Evolutionary conservation across 2,888 invertebrate genomes (phyloP), one percentile per base, ranked within the genome.

Genomic region (Diarsia brunnea): DNA sequence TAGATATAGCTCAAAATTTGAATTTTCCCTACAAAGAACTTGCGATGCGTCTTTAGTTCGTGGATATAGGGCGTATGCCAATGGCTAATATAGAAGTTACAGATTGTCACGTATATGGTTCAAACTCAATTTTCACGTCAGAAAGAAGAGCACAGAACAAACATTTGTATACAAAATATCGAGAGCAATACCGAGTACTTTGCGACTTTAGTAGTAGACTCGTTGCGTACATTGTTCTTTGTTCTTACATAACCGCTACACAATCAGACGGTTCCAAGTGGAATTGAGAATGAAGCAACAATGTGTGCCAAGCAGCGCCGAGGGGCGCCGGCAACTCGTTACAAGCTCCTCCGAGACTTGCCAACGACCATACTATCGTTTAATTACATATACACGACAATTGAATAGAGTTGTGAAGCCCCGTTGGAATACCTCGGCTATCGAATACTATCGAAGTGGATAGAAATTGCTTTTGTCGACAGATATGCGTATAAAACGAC

Each of bases 231-330:
- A 65, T 69, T 78, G 63, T 85, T 66, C 70, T 73, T 76, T 85
- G 73, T 82, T 79, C 69, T 76, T 69, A 75, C 61, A 63, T 72
- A 79, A 73, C 76, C 55, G 64, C 69, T 68, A 69, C 49, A 66
- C 55, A 80, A 72, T 72, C 69, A 75, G 79, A 75, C 76, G 65
- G 75, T 78, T 86, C 84, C 85, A 87, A 90, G 90, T 91, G 88
- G 90, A 91, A 90, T 90, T 89, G 90, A 90, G 89, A 92, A 91
- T 91, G 85, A 90, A 89, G 88, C 89, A 85, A 88, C 89, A 89
- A 87, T 87, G 85, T 88, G 84, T 81, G 74, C 84, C 66, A 73
- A 88, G 75, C 83, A 84, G 85, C 87, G 88, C 88, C 87, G 51
- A 78, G 83, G 64, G 84, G 79, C 82, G 76, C 77, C 77, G 83